Evolutionary conservation across 1,140 invertebrate genomes (phyloP).

Genomic region (Piezodorus guildinii): DNA sequence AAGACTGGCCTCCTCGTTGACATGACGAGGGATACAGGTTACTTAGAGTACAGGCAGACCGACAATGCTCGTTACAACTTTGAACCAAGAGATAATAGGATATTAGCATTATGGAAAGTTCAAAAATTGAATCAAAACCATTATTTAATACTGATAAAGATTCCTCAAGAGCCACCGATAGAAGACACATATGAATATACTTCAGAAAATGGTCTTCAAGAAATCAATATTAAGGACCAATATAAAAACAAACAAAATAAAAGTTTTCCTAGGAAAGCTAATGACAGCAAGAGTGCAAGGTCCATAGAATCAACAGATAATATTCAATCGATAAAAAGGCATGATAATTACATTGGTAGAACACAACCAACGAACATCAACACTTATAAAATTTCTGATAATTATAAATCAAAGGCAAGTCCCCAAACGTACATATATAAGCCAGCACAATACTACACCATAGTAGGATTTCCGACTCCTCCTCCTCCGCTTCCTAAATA

Average conservation of each 20-base stretch:
- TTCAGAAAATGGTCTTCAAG: constrained; percentile 23
- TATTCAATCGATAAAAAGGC: neutral
- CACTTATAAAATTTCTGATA: neutral
- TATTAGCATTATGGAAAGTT: constrained; percentile 26
- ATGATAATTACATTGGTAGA: neutral
- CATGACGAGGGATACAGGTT: constrained; percentile 3
- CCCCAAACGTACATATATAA: neutral
- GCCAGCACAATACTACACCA: constrained; percentile 6
- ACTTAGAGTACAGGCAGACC: constrained; percentile 23
- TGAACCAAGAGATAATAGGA: neutral
- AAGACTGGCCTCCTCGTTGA: constrained; percentile 6
- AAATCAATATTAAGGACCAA: neutral
- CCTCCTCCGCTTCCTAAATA: neutral
- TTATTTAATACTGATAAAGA: constrained; percentile 22
- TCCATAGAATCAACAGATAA: neutral
- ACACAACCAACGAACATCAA: neutral
- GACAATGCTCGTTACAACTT: constrained; percentile 20
- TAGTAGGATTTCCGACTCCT: neutral
- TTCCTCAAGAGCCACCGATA: constrained; percentile 17
- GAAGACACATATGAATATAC: constrained; percentile 27
- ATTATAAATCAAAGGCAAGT: neutral
- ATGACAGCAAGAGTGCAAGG: neutral
- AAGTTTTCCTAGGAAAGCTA: neutral
- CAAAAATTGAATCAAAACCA: constrained; percentile 21
- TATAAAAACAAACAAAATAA: constrained; percentile 7